Conservation (phyloP, 2,113 vertebrate genomes). For the Siniperca knerii region DNA sequence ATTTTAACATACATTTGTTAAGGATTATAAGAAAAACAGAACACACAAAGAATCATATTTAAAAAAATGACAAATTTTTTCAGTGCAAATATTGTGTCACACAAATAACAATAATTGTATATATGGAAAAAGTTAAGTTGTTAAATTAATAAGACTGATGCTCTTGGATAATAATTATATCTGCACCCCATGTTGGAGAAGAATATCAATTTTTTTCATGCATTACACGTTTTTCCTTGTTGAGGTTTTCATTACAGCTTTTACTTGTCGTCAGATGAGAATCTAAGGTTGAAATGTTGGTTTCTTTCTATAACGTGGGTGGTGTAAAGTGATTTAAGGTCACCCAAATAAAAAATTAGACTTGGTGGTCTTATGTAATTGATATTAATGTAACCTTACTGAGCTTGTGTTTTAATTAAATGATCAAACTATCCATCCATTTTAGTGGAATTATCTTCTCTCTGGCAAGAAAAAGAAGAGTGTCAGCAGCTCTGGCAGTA, state of each 20-base stretch:
- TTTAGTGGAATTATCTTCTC: background rate
- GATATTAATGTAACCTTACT: background rate
- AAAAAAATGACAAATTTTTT: background rate
- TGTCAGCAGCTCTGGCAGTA: conserved; percentile 14
- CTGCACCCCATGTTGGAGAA: background rate
- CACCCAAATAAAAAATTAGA: background rate
- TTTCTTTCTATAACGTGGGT: conserved; percentile 5
- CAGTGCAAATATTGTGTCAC: background rate
- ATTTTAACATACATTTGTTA: background rate
- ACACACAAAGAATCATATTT: background rate
- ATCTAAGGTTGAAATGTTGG: background rate
- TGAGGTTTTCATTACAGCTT: background rate
- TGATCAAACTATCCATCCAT: background rate
- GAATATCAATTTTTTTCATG: background rate
- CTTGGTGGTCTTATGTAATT: background rate
- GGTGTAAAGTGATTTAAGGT: background rate
- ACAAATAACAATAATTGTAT: background rate
- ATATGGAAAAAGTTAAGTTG: background rate
- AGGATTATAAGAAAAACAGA: background rate
- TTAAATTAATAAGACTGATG: background rate
- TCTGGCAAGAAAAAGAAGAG: background rate
- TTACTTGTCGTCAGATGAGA: background rate
- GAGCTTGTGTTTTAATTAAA: background rate
- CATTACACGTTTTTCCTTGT: background rate
- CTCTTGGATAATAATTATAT: background rate